Percentiles rank a stretch among this genome's conserved stretches.
Conservation (phyloP, 2,888 invertebrate species). For the Craniophora ligustri region DNA sequence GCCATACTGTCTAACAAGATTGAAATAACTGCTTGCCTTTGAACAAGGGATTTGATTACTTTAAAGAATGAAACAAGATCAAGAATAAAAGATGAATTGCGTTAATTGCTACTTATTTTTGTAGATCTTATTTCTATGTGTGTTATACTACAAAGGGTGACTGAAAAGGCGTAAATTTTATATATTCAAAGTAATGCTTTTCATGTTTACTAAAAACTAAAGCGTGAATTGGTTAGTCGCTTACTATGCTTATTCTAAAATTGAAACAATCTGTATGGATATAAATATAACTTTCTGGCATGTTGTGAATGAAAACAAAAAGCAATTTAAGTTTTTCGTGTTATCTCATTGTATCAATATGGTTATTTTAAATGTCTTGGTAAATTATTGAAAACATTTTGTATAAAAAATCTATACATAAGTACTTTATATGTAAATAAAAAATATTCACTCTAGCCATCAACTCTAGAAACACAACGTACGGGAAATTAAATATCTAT, state of each 20-base stretch:
- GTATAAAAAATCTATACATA: not conserved
- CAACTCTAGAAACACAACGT: no score
- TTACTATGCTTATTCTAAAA: not conserved
- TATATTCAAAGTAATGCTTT: no score
- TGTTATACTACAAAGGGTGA: no score
- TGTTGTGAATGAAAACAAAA: constrained; percentile 18
- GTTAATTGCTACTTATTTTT: constrained; percentile 53
- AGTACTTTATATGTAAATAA: no score
- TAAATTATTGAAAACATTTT: constrained; percentile 1
- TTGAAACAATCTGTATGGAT: not conserved
- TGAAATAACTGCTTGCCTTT: constrained; percentile 79
- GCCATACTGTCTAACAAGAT: constrained; percentile 81
- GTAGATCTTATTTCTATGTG: constrained; percentile 21
- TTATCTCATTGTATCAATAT: not conserved
- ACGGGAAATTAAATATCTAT: not conserved
- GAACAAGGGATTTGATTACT: constrained; percentile 72
- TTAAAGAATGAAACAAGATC: constrained; percentile 67
- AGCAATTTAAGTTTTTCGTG: constrained; percentile 26
- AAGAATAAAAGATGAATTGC: constrained; percentile 59
- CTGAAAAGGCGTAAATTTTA: no score
- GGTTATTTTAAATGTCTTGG: constrained; percentile 1
- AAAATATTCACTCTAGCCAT: no score
- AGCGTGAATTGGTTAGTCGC: not conserved
- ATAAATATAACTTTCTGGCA: constrained; percentile 2
- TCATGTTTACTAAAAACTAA: not conserved